Evolutionary conservation across 1,140 invertebrate species (phyloP).

Genomic region (Diploscapter pachys): DNA sequence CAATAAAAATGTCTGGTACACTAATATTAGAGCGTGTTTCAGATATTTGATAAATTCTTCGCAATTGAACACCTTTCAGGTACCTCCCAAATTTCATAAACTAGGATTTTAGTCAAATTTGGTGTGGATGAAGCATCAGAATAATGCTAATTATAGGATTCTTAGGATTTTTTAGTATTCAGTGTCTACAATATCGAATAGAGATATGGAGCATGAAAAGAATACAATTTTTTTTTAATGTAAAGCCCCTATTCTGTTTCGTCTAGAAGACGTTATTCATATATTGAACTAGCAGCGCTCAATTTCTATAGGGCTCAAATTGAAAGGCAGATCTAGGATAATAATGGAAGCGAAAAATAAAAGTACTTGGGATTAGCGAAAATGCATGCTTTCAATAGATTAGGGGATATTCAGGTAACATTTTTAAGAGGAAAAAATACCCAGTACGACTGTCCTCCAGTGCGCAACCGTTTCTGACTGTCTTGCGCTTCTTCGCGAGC

Average conservation of each 20-base stretch:
- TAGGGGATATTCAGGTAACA: too few relatives aligned
- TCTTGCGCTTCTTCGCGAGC: conserved; percentile 27
- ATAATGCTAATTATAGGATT: too few relatives aligned
- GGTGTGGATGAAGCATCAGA: too few relatives aligned
- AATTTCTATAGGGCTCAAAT: background rate
- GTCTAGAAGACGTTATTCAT: background rate
- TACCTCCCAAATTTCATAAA: too few relatives aligned
- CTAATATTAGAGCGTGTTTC: too few relatives aligned
- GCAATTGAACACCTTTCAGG: too few relatives aligned
- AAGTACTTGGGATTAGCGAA: background rate
- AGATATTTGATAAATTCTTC: too few relatives aligned
- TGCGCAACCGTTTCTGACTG: conserved; percentile 1
- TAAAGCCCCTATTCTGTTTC: background rate
- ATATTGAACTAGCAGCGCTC: background rate
- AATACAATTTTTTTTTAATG: background rate
- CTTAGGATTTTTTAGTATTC: too few relatives aligned
- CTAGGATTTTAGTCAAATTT: too few relatives aligned
- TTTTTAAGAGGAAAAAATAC: conserved; percentile 1
- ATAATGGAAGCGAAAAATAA: background rate
- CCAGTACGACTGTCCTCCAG: conserved; percentile 32
- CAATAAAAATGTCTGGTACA: too few relatives aligned
- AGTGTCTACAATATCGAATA: too few relatives aligned
- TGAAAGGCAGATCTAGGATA: background rate
- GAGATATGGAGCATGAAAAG: background rate
- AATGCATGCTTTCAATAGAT: background rate